A percentile compares a stretch with the other conserved stretches of the same genome.
phyloP scores from a whole-genome alignment of 2,888 invertebrate genomes.

The Microdon myrmicae region DNA sequence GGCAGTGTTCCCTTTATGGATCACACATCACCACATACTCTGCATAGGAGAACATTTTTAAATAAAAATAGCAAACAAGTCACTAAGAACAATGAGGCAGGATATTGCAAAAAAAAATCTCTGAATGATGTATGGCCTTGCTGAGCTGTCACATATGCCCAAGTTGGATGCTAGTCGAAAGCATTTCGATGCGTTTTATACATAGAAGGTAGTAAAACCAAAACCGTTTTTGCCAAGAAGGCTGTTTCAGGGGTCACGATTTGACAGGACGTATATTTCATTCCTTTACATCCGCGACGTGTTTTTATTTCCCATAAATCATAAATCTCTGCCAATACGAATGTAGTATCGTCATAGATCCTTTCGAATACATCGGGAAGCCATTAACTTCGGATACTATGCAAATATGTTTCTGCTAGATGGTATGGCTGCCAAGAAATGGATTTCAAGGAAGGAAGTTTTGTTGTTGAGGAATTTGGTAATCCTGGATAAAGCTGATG shows the following conservation, averaged over 20 bases:
- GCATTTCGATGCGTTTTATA: too few relatives aligned
- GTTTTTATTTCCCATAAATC: conserved; percentile 12
- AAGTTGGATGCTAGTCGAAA: conserved; percentile 38
- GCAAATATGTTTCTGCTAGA: conserved; percentile 38
- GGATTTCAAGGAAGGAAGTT: too few relatives aligned
- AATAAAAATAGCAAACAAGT: conserved; percentile 34
- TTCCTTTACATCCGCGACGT: too few relatives aligned
- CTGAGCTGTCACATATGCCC: conserved; percentile 55
- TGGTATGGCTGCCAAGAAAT: conserved; percentile 12
- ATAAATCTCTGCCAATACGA: conserved; percentile 52
- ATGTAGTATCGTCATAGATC: conserved; percentile 38
- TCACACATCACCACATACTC: conserved; percentile 37
- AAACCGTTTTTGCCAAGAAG: too few relatives aligned
- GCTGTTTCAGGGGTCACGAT: too few relatives aligned
- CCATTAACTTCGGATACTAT: conserved; percentile 35
- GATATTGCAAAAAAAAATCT: conserved; percentile 12
- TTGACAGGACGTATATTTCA: too few relatives aligned
- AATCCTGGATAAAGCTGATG: neutral
- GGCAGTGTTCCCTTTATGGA: conserved; percentile 25
- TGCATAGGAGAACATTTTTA: conserved; percentile 31
- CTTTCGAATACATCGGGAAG: conserved; percentile 17
- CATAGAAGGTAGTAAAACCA: too few relatives aligned
- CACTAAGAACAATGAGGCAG: conserved; percentile 19
- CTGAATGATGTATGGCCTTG: conserved; percentile 48
- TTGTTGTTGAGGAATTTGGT: neutral